These are phyloP conservation scores for Ianthella basta DNA, from an alignment of 37 sponge, comb jelly and placozoan genomes.

Conservation along the genomic window DNA sequence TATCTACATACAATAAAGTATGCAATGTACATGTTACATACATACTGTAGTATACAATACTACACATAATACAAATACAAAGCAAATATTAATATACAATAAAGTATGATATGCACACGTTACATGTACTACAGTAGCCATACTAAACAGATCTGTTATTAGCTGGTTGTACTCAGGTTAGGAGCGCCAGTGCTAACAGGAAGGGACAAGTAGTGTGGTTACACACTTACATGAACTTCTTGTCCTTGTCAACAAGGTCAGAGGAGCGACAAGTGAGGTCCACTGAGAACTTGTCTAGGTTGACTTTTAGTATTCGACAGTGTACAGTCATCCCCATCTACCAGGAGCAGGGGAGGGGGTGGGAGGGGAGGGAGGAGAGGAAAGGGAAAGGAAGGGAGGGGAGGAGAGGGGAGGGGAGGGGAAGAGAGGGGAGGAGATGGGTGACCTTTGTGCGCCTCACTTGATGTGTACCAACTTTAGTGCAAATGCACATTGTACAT, in stretches of 20 bases:
- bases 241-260: constrained; percentile 81
- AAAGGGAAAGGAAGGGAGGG: not conserved
- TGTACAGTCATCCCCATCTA: constrained; percentile 91
- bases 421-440: too few relatives aligned
- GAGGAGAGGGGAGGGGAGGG: not conserved
- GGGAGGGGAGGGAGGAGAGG: not conserved
- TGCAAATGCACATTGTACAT: too few relatives aligned
- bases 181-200: not conserved
- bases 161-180: too few relatives aligned
- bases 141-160: too few relatives aligned
- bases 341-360: not conserved
- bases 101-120: too few relatives aligned
- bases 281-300: constrained; percentile 92
- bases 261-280: constrained; percentile 90
- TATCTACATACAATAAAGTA: not conserved
- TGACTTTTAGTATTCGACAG: constrained; percentile 83
- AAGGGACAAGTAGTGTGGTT: not conserved
- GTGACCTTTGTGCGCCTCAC: too few relatives aligned
- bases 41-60: too few relatives aligned
- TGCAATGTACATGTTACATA: too few relatives aligned
- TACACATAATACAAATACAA: too few relatives aligned
- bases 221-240: constrained; percentile 72
- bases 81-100: too few relatives aligned
- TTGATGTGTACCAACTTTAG: too few relatives aligned
- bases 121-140: too few relatives aligned